Base-by-base conservation (phyloP, 2,888 invertebrate genomes). In the Sipunculus nudus region DNA sequence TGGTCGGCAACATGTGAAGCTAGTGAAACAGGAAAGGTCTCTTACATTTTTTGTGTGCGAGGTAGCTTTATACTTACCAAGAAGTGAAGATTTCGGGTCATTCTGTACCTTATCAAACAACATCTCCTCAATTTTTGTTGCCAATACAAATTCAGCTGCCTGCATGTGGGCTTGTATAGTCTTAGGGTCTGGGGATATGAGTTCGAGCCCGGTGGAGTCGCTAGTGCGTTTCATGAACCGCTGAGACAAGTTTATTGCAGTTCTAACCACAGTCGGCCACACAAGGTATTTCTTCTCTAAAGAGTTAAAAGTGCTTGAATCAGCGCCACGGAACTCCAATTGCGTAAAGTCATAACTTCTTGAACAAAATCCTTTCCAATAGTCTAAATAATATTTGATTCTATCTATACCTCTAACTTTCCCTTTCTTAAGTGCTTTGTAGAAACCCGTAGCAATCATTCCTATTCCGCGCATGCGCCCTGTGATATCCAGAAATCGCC, bases 341-440 rank as follows among this genome's bases (percentile, higher is more conserved):
- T 68, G 52, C 13, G 54, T 21, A 38, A 62, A 69, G 61, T 69
- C 69, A 40, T 47, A 65, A 16, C 58, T 41, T 28, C 69, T 46
- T 29, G 65, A 46, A 32, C 58, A 60, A 55, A 69, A 65, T 3
- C 69, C 69, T 38, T 63, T 68, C 69, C 69, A 69, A 53, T 43
- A 63, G 47, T 69, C 69, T 38, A 69, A 19, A 49, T 62, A 63
- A 32, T 65, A 39, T 29, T 68, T 65, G 26, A 68, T 53, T 31
- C 62, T 65, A 32, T 68, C 67, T n/a, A 65, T 35, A 49, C 65
- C 39, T 29, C 21, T 31, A 19, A 63, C 63, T 38, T 69, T 68
- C 45, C 67, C 63, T 49, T 69, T 69, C 39, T 65, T 68, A 23
- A 69, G 48, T 10, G 67, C 61, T 45, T 64, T 65, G 47, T 45